A percentile compares a stretch with the other conserved stretches of the same genome.
Evolutionary conservation across 2,797 vertebrate species (phyloP).

Genomic region (Hephaestus fuliginosus): DNA sequence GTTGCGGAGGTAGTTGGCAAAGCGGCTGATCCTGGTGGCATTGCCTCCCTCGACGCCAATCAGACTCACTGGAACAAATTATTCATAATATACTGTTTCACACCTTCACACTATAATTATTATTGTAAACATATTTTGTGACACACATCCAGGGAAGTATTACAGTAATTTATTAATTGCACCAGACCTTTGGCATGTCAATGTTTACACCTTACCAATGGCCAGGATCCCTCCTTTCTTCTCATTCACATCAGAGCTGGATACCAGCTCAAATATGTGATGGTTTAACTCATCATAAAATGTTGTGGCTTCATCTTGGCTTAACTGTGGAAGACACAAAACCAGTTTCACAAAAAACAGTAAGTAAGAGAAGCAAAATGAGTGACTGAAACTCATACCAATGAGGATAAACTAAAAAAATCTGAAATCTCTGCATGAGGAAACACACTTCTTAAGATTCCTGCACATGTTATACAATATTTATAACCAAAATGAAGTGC

Average conservation of each 20-base stretch:
- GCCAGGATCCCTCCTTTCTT: slow-evolving; percentile 99
- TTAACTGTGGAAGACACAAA: slow-evolving; percentile 87
- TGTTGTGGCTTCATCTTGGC: slow-evolving; percentile 97
- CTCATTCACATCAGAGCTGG: slow-evolving; percentile 98
- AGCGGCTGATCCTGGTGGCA: slow-evolving; percentile 96
- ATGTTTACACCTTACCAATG: slow-evolving; percentile 88
- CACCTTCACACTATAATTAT: neutral
- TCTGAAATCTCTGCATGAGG: neutral
- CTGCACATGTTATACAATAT: neutral
- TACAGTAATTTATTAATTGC: neutral
- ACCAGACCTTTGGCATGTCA: neutral
- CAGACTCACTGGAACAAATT: slow-evolving; percentile 89
- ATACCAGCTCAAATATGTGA: slow-evolving; percentile 98
- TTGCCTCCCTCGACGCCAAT: slow-evolving; percentile 98
- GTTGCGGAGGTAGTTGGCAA: slow-evolving; percentile 98
- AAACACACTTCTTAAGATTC: neutral
- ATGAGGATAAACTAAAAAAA: neutral
- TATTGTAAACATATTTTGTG: neutral
- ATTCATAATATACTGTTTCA: slow-evolving; percentile 13
- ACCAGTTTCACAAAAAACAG: slow-evolving; percentile 8
- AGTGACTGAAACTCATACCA: neutral
- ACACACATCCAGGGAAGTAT: neutral
- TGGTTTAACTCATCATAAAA: slow-evolving; percentile 99
- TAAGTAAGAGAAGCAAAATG: neutral
- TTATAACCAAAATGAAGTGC: neutral